phyloP scores from a whole-genome alignment of 1,140 invertebrate genomes.

The Stenopsyche tienmushanensis region DNA sequence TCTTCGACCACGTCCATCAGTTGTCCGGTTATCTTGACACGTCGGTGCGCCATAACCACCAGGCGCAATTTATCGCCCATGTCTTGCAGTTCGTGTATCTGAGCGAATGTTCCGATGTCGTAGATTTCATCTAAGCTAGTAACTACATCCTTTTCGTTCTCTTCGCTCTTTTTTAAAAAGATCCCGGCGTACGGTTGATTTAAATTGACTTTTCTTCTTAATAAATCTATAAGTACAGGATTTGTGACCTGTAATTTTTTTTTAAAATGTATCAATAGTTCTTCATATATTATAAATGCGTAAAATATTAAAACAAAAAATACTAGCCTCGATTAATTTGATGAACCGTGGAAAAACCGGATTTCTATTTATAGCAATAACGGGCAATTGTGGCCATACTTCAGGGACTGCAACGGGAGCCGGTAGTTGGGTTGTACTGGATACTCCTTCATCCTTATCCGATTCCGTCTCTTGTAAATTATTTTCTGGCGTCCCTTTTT shows the following conservation, averaged over 20 bases:
- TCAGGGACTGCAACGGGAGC: conserved; percentile 94
- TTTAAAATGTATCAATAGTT: not conserved
- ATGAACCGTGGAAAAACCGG: conserved; percentile 98
- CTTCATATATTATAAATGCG: not conserved
- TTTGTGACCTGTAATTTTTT: conserved; percentile 71
- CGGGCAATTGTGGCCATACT: conserved; percentile 92
- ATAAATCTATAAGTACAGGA: conserved; percentile 83
- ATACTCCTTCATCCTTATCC: conserved; percentile 48
- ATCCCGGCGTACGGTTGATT: conserved; percentile 98
- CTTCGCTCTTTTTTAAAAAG: conserved; percentile 92
- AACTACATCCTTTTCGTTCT: conserved; percentile 87
- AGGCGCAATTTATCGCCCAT: conserved; percentile 87
- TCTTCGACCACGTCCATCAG: conserved; percentile 69
- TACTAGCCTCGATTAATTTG: conserved; percentile 88
- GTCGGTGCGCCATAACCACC: conserved; percentile 91
- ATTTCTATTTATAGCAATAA: conserved; percentile 91
- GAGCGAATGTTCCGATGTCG: conserved; percentile 92
- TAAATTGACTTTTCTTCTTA: conserved; percentile 91
- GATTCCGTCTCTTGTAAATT: conserved; percentile 47
- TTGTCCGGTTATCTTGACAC: conserved; percentile 79
- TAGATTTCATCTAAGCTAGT: conserved; percentile 86
- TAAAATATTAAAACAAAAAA: not conserved
- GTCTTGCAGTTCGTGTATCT: conserved; percentile 97
- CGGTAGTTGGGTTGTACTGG: conserved; percentile 64
- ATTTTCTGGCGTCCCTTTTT: conserved; percentile 46